phyloP scores from a whole-genome alignment of 2,113 vertebrate genomes.

The Gymnogyps californianus region DNA sequence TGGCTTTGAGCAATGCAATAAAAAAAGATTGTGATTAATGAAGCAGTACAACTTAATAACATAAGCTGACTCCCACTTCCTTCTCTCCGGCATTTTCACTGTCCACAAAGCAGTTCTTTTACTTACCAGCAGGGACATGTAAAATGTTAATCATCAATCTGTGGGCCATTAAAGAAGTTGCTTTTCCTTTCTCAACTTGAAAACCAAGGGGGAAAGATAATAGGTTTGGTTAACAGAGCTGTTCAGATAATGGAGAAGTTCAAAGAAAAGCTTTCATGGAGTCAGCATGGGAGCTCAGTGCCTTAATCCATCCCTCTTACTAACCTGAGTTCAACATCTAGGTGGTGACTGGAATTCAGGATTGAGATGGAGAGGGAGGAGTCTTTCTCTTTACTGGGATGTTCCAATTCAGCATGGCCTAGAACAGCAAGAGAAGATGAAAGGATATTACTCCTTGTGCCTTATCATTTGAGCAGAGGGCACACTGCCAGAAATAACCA shows the following conservation, averaged over 20 bases:
- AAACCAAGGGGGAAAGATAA: constrained; percentile 77
- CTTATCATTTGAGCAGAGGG: background rate
- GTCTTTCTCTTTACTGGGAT: background rate
- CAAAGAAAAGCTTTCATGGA: constrained; percentile 64
- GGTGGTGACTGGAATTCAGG: background rate
- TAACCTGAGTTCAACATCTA: constrained; percentile 52
- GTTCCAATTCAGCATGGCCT: background rate
- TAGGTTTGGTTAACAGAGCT: constrained; percentile 80
- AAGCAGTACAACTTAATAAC: constrained; percentile 78
- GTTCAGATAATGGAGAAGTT: constrained; percentile 74
- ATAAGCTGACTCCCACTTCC: constrained; percentile 72
- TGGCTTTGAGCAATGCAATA: constrained; percentile 74
- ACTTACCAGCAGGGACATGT: constrained; percentile 78
- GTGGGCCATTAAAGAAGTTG: constrained; percentile 79
- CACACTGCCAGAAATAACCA: background rate
- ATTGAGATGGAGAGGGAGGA: background rate
- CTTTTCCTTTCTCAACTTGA: constrained; percentile 78
- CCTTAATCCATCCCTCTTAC: constrained; percentile 56
- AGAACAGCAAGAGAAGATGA: background rate
- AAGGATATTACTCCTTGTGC: background rate
- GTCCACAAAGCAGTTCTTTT: constrained; percentile 80
- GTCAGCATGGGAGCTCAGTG: constrained; percentile 63
- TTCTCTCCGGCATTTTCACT: constrained; percentile 75
- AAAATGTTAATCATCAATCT: constrained; percentile 84
- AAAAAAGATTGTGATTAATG: constrained; percentile 81